Evolutionary conservation across 1,140 invertebrate genomes (phyloP).

Genomic region (Drepana arcuata): DNA sequence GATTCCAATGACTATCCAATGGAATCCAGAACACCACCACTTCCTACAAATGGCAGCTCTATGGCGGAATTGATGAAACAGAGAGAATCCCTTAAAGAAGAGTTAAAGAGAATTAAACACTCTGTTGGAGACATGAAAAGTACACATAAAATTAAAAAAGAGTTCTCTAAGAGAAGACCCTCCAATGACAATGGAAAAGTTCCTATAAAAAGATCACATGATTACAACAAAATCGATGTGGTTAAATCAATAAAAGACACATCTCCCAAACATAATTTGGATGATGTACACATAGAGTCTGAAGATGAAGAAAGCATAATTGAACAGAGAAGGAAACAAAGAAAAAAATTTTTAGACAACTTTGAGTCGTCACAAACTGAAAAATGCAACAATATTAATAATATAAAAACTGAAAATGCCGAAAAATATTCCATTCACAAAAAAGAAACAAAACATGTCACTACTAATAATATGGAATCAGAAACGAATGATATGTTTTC

Average conservation of each 20-base stretch:
- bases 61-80: constrained; percentile 49
- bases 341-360: constrained; percentile 90
- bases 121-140: no score
- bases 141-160: no score
- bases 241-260: constrained; percentile 2
- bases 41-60: constrained; percentile 27
- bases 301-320: constrained; percentile 96
- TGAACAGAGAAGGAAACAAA: constrained; percentile 87
- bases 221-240: neutral
- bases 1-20: constrained; percentile 11
- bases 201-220: no score
- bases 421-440: constrained; percentile 6
- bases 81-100: constrained; percentile 37
- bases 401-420: constrained; percentile 9
- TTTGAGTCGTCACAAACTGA: no score
- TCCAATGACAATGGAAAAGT: no score
- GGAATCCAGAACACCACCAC: constrained; percentile 50
- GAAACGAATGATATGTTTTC: constrained; percentile 49
- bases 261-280: constrained; percentile 29
- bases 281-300: constrained; percentile 38
- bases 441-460: constrained; percentile 2
- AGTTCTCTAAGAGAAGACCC: no score
- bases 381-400: constrained; percentile 63
- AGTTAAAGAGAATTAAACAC: constrained; percentile 22
- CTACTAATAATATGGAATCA: neutral